Base-by-base conservation (phyloP, 2,797 vertebrate genomes). In the Enteromius fasciolatus region DNA sequence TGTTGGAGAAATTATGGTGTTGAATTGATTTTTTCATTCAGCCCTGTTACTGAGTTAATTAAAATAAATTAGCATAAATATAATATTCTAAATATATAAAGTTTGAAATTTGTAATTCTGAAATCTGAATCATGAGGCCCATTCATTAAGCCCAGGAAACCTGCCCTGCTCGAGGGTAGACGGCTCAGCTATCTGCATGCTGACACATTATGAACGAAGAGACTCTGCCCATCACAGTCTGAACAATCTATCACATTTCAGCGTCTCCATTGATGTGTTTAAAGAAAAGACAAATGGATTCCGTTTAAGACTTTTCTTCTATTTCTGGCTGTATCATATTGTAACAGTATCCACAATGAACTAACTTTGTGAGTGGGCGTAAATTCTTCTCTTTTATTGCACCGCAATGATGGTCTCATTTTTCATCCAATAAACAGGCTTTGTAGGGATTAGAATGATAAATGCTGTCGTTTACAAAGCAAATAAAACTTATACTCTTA, bases 121-220 rank as follows among this genome's bases (percentile, higher is more conserved):
- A 25, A 66, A 50, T 46, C 46, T 64, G 73, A 84, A 77, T 76
- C 28, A 67, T 64, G 67, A 85, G 68, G 36, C 23, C 31, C 36
- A 76, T 63, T 86, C 31, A 79, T 84, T 44, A 77, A 85, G 91
- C 88, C 92, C 90, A 88, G 91, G 87, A 87, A 86, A 88, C 84
- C 86, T 89, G 83, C 85, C 89, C 25, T 68, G 61, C n/a, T 63
- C 88, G 1, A 61, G 57, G 2, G n/a, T 59, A 59, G 12, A 59
- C 11, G 5, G n/a, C 11, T 61, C 23, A 25, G 23, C 14, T 28
- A 87, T 88, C 88, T 81, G 81, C 15, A 83, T 87, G 83, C 80
- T 85, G 87, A 88, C 87, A 88, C 86, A 81, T 90, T 87, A 85
- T 87, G 87, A 91, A 92, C 64, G 15, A 76, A 76, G 33, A 66